Evolutionary conservation across 2,113 vertebrate genomes (phyloP), one percentile per base, ranked within the genome.

Genomic region (Heterocephalus glaber): DNA sequence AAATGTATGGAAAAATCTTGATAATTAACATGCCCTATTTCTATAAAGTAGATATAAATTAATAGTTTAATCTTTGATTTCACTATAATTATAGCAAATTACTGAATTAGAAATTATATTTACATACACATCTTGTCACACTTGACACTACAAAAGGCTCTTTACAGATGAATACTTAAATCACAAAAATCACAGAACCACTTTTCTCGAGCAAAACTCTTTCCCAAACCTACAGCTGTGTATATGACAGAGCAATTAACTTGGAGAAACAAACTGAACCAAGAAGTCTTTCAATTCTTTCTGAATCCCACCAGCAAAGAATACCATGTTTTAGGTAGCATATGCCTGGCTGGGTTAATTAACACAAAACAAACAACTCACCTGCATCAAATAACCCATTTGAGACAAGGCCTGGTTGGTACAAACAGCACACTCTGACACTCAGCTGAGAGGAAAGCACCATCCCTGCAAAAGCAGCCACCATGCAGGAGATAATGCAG

Each of bases 101-200:
- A 70, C 49, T 92, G 13, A 61, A 86, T 12, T 28, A 44, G 41
- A 72, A 94, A 85, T 44, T 84, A 61, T 35, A 30, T 74, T 11
- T 74, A 49, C 38, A 4, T 68, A 77, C 17, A 35, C 5, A 83
- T 70, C 56, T 90, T 81, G 2, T 93, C 77, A 72, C 22, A 63
- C 72, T 30, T 89, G 24, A 87, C 76, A 84, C 47, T n/a, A 84
- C 12, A 95, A 94, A 76, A 95, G 30, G 16, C 35, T 38, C 65
- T 95, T 93, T 41, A 92, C 22, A 90, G 90, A 87, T 91, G 81
- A 92, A 84, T 86, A 81, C 35, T 66, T 72, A 92, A 83, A 63
- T 86, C 66, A 96, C 54, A 88, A 61, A 90, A 76, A 47, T 44
- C 70, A 74, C 24, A 74, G 44, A 44, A 86, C 19, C 26, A 30